Evolutionary conservation across 2,113 vertebrate genomes (phyloP).

Genomic region (Corydoras maculifer): DNA sequence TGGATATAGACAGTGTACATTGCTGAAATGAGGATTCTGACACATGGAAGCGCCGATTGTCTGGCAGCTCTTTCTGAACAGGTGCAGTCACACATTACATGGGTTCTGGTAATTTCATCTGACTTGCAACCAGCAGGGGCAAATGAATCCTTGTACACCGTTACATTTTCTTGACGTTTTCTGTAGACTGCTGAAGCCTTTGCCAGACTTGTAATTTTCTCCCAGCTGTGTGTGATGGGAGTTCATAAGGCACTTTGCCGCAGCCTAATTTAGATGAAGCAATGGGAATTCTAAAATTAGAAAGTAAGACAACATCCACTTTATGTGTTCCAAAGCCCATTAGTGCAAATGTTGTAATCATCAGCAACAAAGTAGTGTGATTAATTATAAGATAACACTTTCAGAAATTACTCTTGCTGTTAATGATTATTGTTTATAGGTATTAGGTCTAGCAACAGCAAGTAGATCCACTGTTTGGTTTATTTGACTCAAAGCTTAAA

Average conservation of each 20-base stretch:
- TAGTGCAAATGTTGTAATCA: too few species aligned
- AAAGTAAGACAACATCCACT: neutral
- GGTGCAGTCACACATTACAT: conserved; percentile 20
- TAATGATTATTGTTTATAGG: too few species aligned
- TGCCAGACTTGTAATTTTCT: neutral
- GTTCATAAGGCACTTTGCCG: neutral
- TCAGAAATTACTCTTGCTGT: too few species aligned
- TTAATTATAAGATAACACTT: too few species aligned
- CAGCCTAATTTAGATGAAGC: neutral
- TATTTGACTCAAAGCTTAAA: too few species aligned
- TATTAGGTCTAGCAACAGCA: too few species aligned
- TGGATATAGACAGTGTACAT: too few species aligned
- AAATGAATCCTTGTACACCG: neutral
- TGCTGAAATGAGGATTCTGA: too few species aligned
- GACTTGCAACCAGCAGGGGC: conserved; percentile 18
- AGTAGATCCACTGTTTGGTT: too few species aligned
- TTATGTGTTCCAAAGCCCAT: too few species aligned
- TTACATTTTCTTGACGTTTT: conserved; percentile 1
- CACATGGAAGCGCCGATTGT: too few species aligned
- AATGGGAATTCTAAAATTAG: neutral
- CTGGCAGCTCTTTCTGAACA: conserved; percentile 19
- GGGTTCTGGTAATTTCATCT: conserved; percentile 18
- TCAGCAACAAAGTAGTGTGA: too few species aligned
- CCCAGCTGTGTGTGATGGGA: neutral
- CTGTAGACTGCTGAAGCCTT: conserved; percentile 7